Percentiles rank a stretch among this genome's conserved stretches.
phyloP scores from a whole-genome alignment of 2,797 vertebrate genomes.

The Thalassophryne amazonica region DNA sequence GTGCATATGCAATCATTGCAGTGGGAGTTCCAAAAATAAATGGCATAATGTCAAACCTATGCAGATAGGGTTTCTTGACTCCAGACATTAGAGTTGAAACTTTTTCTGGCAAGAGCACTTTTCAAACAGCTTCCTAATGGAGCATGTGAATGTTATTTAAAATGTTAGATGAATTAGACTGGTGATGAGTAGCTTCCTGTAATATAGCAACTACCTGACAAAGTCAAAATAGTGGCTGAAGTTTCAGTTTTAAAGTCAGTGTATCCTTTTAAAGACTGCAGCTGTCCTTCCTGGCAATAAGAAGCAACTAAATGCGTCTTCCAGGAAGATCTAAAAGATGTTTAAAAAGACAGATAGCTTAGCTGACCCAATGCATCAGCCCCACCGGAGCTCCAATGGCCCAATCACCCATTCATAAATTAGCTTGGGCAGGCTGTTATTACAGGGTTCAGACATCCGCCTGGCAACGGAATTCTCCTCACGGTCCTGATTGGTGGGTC shows the following conservation, averaged over 20 bases:
- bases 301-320: constrained; percentile 11
- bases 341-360: constrained; percentile 44
- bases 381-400: constrained; percentile 25
- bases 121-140: neutral
- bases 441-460: constrained; percentile 63
- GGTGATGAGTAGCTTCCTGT: neutral
- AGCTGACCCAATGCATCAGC: constrained; percentile 40
- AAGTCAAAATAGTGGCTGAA: constrained; percentile 4
- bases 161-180: constrained; percentile 3
- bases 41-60: neutral
- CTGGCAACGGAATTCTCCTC: constrained; percentile 46
- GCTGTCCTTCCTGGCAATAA: constrained; percentile 8
- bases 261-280: neutral
- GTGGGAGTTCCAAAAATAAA: too few species aligned
- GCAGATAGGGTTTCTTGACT: neutral
- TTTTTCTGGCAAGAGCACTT: constrained; percentile 3
- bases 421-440: constrained; percentile 57
- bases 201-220: neutral
- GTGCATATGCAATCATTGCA: too few species aligned
- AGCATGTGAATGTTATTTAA: neutral
- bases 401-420: constrained; percentile 72
- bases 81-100: constrained; percentile 5
- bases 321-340: constrained; percentile 47
- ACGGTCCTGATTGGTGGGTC: constrained; percentile 52
- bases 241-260: neutral